Conservation (phyloP, 2,113 vertebrate species). For the Malurus alboscapulatus region DNA sequence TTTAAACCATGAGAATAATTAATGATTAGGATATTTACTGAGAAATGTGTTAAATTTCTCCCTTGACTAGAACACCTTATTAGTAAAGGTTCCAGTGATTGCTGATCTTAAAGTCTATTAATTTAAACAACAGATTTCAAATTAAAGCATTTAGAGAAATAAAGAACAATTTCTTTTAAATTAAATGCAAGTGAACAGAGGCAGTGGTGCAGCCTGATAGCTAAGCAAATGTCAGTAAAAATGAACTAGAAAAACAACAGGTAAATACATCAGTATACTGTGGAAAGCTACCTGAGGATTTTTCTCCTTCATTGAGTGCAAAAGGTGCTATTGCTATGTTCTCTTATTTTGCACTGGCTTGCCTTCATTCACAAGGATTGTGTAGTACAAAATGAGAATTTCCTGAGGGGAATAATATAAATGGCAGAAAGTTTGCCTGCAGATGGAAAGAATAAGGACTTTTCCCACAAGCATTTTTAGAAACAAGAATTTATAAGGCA, state of each 20-base stretch:
- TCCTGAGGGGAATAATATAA: neutral
- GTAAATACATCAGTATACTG: neutral
- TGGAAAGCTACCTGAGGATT: neutral
- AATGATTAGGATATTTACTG: neutral
- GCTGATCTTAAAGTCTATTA: neutral
- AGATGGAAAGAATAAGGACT: neutral
- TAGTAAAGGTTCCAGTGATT: neutral
- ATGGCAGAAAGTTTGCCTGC: neutral
- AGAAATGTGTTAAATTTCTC: neutral
- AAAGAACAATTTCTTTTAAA: neutral
- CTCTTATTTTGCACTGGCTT: neutral
- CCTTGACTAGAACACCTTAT: neutral
- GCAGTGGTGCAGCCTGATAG: neutral
- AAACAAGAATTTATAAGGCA: neutral
- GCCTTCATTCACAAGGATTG: neutral
- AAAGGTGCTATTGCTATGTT: neutral
- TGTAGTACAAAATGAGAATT: neutral
- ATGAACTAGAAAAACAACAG: neutral
- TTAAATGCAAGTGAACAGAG: neutral
- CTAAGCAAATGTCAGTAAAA: neutral
- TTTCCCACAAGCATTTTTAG: neutral
- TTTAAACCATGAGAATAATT: neutral
- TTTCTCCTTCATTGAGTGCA: neutral
- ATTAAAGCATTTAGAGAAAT: neutral
- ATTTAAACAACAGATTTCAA: neutral